A percentile compares a stretch with the other conserved stretches of the same genome.
These are phyloP conservation scores for Crocuta crocuta DNA, from an alignment of 2,113 vertebrate genomes.

Conservation along the genomic window DNA sequence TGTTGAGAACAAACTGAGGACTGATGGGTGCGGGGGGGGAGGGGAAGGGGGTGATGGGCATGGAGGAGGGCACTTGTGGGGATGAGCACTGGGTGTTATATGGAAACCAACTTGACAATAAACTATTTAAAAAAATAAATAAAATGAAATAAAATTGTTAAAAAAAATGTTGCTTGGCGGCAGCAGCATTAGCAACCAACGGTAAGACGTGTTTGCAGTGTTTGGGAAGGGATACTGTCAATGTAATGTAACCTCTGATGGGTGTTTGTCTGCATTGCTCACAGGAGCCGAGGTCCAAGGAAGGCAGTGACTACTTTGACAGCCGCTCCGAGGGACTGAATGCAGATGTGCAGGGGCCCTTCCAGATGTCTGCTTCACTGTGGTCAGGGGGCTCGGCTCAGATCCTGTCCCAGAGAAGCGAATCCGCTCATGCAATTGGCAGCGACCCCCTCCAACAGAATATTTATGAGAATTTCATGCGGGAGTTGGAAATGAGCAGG, in stretches of 20 bases:
- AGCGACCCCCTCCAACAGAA: slow-evolving; percentile 91
- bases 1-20: no score
- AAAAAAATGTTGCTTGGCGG: neutral
- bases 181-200: accelerated
- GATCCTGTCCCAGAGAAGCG: slow-evolving; percentile 88
- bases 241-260: accelerated
- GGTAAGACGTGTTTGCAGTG: accelerated
- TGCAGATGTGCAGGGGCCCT: slow-evolving; percentile 88
- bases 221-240: neutral
- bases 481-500: slow-evolving; percentile 92
- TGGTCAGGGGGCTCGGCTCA: slow-evolving; percentile 89
- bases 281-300: slow-evolving; percentile 94
- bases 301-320: slow-evolving; percentile 92
- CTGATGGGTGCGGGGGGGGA: no score
- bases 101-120: no score
- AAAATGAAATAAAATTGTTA: no score
- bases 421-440: slow-evolving; percentile 90
- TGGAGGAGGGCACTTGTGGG: no score
- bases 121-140: no score
- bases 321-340: slow-evolving; percentile 92
- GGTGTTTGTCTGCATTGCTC: slow-evolving; percentile 49
- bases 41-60: no score
- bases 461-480: slow-evolving; percentile 97
- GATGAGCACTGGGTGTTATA: no score
- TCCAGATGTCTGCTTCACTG: slow-evolving; percentile 87